Evolutionary conservation across 2,888 invertebrate species (phyloP), one percentile per base, ranked within the genome.

Genomic region (Nemoura dubitans): DNA sequence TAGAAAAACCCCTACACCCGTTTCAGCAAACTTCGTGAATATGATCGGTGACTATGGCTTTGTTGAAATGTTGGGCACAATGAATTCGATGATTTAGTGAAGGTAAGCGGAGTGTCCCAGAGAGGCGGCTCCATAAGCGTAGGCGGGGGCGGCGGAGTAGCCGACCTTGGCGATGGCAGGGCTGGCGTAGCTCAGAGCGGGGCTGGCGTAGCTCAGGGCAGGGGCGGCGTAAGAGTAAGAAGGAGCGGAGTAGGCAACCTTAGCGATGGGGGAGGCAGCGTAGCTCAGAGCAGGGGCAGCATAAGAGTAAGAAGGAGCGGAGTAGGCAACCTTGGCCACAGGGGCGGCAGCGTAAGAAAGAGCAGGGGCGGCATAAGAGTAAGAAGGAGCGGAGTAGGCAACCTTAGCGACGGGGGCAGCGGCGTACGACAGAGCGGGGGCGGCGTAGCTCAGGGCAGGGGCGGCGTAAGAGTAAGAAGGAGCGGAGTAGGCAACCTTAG

Each of bases 321-420:
- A 59, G 78, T 76, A 36, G 36, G 76, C 86, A 78, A 76, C 25
- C 78, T 78, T 28, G 36, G 36, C 80, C 28, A 80, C 59, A 85
- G 85, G 84, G 28, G 42, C 85, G 42, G 81, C 84, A 26, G 78
- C n/a, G 78, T 43, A 83, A 42, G 25, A 42, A 0, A 83, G 36
- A 21, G 85, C 77, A 42, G 80, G 85, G 80, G 87, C 87, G 27
- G 85, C 81, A 28, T 25, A 14, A 76, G 28, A 27, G 85, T 36
- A 86, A 28, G 81, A 83, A 27, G 77, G 85, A 26, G 84, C 86
- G 26, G 86, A 43, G 76, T 85, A 87, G 2, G 86, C 87, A 76
- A 86, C 88, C 76, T 86, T 83, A 78, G 84, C 87, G 86, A 84
- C 81, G 85, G 85, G 30, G 82, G 82, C 42, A 27, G 76, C 76